Evolutionary conservation across 2,888 invertebrate species (phyloP).

Genomic region (Parelbella ahira): DNA sequence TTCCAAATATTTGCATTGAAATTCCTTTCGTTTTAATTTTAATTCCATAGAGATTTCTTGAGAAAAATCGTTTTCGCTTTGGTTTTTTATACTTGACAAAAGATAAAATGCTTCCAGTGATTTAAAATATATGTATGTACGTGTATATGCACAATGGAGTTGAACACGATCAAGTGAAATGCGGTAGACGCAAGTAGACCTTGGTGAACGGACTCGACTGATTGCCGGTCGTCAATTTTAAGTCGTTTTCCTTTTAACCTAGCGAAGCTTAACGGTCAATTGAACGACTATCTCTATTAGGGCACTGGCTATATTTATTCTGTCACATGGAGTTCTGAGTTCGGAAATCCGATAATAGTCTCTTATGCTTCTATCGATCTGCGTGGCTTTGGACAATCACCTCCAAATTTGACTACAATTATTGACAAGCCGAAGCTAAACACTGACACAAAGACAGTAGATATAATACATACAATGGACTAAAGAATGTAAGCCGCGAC

Average conservation of each 20-base stretch:
- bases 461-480: constrained; percentile 49
- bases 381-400: constrained; percentile 40
- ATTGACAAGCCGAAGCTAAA: constrained; percentile 41
- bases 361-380: constrained; percentile 43
- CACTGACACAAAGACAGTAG: constrained; percentile 53
- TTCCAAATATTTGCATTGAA: constrained; percentile 54
- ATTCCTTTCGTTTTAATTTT: constrained; percentile 52
- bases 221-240: constrained; percentile 22
- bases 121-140: constrained; percentile 19
- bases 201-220: constrained; percentile 18
- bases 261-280: constrained; percentile 38
- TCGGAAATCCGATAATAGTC: constrained; percentile 42
- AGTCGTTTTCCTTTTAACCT: constrained; percentile 24
- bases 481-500: constrained; percentile 64
- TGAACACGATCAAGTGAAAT: constrained; percentile 19
- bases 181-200: constrained; percentile 24
- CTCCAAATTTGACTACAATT: constrained; percentile 42
- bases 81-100: constrained; percentile 21
- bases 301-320: constrained; percentile 41
- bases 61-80: constrained; percentile 32
- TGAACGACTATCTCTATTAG: constrained; percentile 42
- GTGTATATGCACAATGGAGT: not conserved
- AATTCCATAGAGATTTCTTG: constrained; percentile 51
- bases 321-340: constrained; percentile 40
- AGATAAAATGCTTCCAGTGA: constrained; percentile 25